Evolutionary conservation across 1,140 invertebrate genomes (phyloP), one percentile per base, ranked within the genome.

Genomic region (Vanessa tameamea): DNA sequence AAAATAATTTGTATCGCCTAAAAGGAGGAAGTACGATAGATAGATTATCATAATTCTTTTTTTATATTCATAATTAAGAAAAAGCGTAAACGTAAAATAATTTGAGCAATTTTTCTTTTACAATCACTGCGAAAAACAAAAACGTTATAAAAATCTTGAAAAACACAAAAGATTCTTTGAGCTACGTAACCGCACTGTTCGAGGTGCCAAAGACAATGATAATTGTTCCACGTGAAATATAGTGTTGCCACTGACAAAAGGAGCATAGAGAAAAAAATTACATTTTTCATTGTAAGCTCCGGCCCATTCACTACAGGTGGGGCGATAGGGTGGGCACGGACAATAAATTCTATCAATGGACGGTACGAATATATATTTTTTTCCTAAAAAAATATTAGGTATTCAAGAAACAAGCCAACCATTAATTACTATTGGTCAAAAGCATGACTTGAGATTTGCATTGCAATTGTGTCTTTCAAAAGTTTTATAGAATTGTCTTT

Each of bases 191-290:
- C 84, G 78, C 87, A 86, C 74, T 82, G 78, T 82, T 82, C 65
- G 80, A 88, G 88, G 87, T 88, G 89, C 78, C 86, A 91, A 92
- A 92, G 86, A 92, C 90, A 92, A 92, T 90, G 90, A 89, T 91
- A 90, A 91, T 92, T 91, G 90, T 91, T 84, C 87, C 86, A 86
- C 80, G 80, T 91, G 88, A 92, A 89, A 89, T 91, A 91, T 92
- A 91, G 89, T 84, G 83, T 87, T 90, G 88, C 90, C 87, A 89
- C 87, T 83, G 89, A 88, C 88, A 92, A 92, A 90, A 87, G 83
- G 71, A 83, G 76, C 78, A 82, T 81, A 80, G 73, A 79, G 78
- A 87, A 83, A 86, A 88, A 90, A 87, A 82, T 82, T 82, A 85
- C 76, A 88, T 87, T 91, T 90, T 87, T 92, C 86, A 86, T 89